Base-by-base conservation (phyloP, 2,888 invertebrate genomes). In the Ectemnius lituratus region DNA sequence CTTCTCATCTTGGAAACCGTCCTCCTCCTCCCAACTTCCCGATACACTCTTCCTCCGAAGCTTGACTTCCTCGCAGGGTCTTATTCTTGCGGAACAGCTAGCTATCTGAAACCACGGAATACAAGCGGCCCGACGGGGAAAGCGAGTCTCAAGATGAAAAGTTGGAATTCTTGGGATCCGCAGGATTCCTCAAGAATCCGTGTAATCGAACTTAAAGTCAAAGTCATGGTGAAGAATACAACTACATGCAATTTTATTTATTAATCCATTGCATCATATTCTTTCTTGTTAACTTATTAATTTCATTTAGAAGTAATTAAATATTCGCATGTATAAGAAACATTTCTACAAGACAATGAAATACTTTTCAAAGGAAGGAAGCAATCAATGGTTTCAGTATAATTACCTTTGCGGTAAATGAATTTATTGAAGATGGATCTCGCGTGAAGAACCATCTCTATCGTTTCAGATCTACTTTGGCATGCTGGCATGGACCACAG, bases 391-490 rank as follows among this genome's bases (percentile, higher is more conserved):
- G 20, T 2, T 2, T 23, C 37, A 6, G 3, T 8, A 11, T 23
- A 23, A 23, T 23, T 23, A 23, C 23, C 3, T 23, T 0, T 23
- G 3, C 23, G 3, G 3, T 23, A 23, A 23, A 37, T 11, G 4
- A 37, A 37, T 37, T 37, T 37, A 2, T 6, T 8, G 11, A 37
- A 37, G 8, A 37, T 37, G 1, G 1, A 1, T 37, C 37, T 11
- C 37, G 8, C 11, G 11, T 37, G 37, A 8, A 37, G 8, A 37
- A 37, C 6, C 37, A 27, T 70, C 49, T 62, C 8, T n/a, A 46
- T 14, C 65, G 61, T 92, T 92, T n/a, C 92, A 96, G 96, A 90
- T 94, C 57, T 96, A 95, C 89, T 95, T 94, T 90, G 91, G 93
- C 2, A 89, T 94, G 82, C 93, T 94, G 27, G 93, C 94, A 63